phyloP scores from a whole-genome alignment of 2,888 invertebrate genomes.

The Gari tellinella region DNA sequence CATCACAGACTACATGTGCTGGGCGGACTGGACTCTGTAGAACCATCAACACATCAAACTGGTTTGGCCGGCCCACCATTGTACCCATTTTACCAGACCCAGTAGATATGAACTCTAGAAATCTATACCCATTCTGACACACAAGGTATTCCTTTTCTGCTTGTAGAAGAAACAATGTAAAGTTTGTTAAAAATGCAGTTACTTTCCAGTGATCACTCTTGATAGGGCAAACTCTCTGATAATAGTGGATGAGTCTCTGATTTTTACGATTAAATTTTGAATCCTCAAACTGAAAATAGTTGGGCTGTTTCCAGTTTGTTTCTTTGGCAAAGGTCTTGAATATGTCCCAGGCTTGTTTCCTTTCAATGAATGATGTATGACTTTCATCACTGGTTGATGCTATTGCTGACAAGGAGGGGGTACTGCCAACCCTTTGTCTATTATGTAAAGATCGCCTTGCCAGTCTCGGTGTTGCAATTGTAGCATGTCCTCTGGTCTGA shows the following conservation, averaged over 20 bases:
- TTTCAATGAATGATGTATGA: slow-evolving; percentile 33
- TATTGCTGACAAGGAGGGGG: slow-evolving; percentile 48
- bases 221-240: slow-evolving; percentile 64
- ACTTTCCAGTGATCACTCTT: slow-evolving; percentile 61
- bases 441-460: slow-evolving; percentile 39
- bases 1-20: slow-evolving; percentile 48
- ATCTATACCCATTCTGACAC: slow-evolving; percentile 51
- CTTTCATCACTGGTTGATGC: slow-evolving; percentile 31
- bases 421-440: slow-evolving; percentile 58
- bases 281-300: slow-evolving; percentile 28
- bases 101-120: slow-evolving; percentile 61
- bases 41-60: slow-evolving; percentile 71
- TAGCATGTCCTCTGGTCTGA: slow-evolving; percentile 21
- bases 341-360: slow-evolving; percentile 42
- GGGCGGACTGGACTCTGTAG: slow-evolving; percentile 55
- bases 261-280: slow-evolving; percentile 27
- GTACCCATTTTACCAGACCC: slow-evolving; percentile 70
- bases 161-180: slow-evolving; percentile 66
- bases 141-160: slow-evolving; percentile 57
- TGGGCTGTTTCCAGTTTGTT: slow-evolving; percentile 39
- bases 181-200: slow-evolving; percentile 68
- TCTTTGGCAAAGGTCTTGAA: slow-evolving; percentile 37
- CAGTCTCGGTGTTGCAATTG: slow-evolving; percentile 41
- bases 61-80: slow-evolving; percentile 62
- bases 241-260: slow-evolving; percentile 63